Base-by-base conservation (phyloP, 2,888 invertebrate genomes). In the Perithous albicinctus region DNA sequence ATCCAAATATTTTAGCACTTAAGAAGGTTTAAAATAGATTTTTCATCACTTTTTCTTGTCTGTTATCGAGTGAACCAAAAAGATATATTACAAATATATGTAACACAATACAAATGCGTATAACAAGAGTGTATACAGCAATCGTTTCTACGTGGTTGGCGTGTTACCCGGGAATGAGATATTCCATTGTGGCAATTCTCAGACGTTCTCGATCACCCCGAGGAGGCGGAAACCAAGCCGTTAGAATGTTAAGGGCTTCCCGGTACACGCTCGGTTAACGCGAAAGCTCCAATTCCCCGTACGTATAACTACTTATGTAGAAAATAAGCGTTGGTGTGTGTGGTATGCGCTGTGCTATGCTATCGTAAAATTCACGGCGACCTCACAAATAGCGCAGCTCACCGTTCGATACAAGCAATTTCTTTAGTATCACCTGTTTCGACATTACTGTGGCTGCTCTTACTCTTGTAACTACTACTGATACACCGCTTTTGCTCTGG, bases 221-320 rank as follows among this genome's bases (percentile, higher is more conserved):
- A 56, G 48, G n/a, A 41, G 26, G 38, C 80, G 80, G 76, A 80
- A 80, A 76, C 66, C 70, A 35, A 80, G 72, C 80, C 70, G 76
- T 76, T 80, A 80, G 76, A 72, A 80, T 72, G 75, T 80, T 80
- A 80, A 80, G 72, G 76, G 64, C 64, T 80, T 76, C 80, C 72
- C 70, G 80, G 80, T 80, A 76, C 80, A 76, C 80, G 80, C 75
- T 75, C 75, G 74, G 79, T 80, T 80, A 70, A 80, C 79, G 80
- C 64, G 32, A 70, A 80, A 80, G 75, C 75, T 75, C 80, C 75
- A 64, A 75, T 80, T 75, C 54, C 54, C 56, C 66, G 48, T 54
- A 35, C 69, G 41, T 43, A 29, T 69, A 38, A 32, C 56, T 26
- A 23, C 43, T 38, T 7, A 26, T 29, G 46, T 56, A 61, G 20